Evolutionary conservation across 2,888 invertebrate species (phyloP).

Genomic region (Cheilosia variabilis): DNA sequence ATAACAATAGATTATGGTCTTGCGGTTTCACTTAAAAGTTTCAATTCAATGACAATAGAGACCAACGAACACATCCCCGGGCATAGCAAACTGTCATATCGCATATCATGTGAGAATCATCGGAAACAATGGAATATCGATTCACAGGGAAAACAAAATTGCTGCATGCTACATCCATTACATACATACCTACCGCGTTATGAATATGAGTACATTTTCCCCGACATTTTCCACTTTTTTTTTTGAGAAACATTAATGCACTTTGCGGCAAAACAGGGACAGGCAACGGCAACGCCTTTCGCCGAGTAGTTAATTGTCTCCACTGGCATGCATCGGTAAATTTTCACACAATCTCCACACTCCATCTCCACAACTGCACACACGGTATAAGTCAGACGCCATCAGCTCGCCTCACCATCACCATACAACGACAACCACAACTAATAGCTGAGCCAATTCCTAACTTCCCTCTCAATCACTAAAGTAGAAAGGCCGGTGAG

Average conservation of each 20-base stretch:
- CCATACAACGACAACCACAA: neutral
- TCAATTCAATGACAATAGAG: conserved; percentile 55
- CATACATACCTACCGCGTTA: neutral
- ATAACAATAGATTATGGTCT: conserved; percentile 57
- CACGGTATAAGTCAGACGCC: conserved; percentile 24
- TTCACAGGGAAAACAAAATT: conserved; percentile 42
- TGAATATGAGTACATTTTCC: conserved; percentile 22
- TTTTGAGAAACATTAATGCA: conserved; percentile 26
- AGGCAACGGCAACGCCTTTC: conserved; percentile 58
- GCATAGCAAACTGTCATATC: conserved; percentile 25
- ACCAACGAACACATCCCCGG: conserved; percentile 26
- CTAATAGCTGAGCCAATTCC: conserved; percentile 43
- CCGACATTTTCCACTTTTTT: conserved; percentile 25
- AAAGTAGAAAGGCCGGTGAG: neutral
- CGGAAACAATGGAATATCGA: conserved; percentile 67
- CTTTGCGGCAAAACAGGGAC: conserved; percentile 15
- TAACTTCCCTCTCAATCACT: conserved; percentile 50
- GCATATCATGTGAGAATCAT: conserved; percentile 53
- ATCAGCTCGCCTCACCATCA: neutral
- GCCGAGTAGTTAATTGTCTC: conserved; percentile 27
- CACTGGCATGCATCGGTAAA: conserved; percentile 44
- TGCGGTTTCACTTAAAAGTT: conserved; percentile 38
- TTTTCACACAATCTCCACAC: conserved; percentile 36
- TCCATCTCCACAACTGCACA: conserved; percentile 9
- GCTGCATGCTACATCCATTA: conserved; percentile 38